phyloP scores from a whole-genome alignment of 1,140 invertebrate genomes.

The Leptopilina boulardi region DNA sequence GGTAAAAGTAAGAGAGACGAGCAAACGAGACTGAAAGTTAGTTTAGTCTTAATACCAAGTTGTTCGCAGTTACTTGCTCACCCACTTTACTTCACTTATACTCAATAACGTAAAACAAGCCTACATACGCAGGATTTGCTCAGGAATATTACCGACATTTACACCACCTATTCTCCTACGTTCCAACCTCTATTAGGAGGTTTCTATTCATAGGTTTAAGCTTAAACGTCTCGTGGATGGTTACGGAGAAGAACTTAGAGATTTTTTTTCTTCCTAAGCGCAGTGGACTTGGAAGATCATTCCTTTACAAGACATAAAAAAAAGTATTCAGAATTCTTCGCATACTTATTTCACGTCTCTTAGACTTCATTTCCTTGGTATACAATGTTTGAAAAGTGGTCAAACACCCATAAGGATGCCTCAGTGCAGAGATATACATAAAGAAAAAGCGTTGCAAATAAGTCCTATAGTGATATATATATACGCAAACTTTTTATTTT shows the following conservation, averaged over 20 bases:
- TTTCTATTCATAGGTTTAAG: conserved; percentile 50
- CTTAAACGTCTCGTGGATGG: conserved; percentile 44
- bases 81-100: conserved; percentile 65
- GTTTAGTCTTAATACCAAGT: conserved; percentile 50
- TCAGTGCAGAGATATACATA: neutral
- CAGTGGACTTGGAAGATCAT: conserved; percentile 44
- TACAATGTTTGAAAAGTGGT: conserved; percentile 56
- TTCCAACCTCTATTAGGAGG: conserved; percentile 68
- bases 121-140: conserved; percentile 46
- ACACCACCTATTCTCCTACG: conserved; percentile 61
- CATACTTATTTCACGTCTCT: conserved; percentile 43
- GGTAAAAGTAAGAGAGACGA: conserved; percentile 59
- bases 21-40: conserved; percentile 52
- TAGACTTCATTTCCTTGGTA: conserved; percentile 45
- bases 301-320: conserved; percentile 48
- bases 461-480: too few relatives aligned
- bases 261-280: conserved; percentile 55
- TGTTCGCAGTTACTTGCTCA: conserved; percentile 57
- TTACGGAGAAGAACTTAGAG: conserved; percentile 25
- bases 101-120: conserved; percentile 46
- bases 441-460: too few relatives aligned
- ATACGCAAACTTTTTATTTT: too few relatives aligned
- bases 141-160: conserved; percentile 62
- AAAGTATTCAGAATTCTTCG: conserved; percentile 40
- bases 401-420: conserved; percentile 35